These are phyloP conservation scores for Epizoanthus scotinus DNA, from an alignment of 92 coral and sea anemone species.

Conservation along the genomic window DNA sequence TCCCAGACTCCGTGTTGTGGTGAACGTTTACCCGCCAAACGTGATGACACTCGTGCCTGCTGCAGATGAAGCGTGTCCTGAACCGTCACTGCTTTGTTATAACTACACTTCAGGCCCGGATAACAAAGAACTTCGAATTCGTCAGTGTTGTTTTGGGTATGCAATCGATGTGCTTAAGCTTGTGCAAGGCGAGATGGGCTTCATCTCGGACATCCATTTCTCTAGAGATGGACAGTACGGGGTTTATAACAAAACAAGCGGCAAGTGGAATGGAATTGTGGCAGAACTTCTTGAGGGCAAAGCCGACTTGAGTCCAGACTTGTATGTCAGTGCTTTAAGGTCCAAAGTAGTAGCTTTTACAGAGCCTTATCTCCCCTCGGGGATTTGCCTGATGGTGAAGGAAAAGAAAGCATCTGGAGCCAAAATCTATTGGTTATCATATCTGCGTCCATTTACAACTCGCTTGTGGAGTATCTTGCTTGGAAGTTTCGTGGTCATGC, in stretches of 20 bases:
- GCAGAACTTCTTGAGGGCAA: conserved; percentile 64
- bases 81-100: conserved; percentile 49
- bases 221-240: conserved; percentile 80
- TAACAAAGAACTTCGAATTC: conserved; percentile 26
- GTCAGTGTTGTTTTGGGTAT: conserved; percentile 81
- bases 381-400: conserved; percentile 77
- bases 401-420: conserved; percentile 61
- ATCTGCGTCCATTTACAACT: conserved; percentile 77
- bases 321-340: conserved; percentile 77
- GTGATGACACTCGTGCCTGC: conserved; percentile 68
- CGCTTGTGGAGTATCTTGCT: conserved; percentile 77
- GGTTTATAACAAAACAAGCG: conserved; percentile 60
- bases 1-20: conserved; percentile 57
- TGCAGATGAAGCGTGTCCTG: conserved; percentile 61
- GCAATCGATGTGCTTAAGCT: conserved; percentile 73
- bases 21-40: conserved; percentile 81
- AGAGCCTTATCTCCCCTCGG: conserved; percentile 84
- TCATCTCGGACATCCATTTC: conserved; percentile 54
- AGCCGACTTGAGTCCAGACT: conserved; percentile 72
- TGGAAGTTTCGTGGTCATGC: conserved; percentile 79
- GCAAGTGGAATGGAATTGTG: conserved; percentile 84
- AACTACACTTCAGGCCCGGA: conserved; percentile 47
- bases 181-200: conserved; percentile 31
- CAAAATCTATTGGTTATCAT: conserved; percentile 78
- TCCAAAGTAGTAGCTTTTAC: conserved; percentile 75